Conservation (phyloP, 2,113 vertebrate species). For the Carlito syrichta region DNA sequence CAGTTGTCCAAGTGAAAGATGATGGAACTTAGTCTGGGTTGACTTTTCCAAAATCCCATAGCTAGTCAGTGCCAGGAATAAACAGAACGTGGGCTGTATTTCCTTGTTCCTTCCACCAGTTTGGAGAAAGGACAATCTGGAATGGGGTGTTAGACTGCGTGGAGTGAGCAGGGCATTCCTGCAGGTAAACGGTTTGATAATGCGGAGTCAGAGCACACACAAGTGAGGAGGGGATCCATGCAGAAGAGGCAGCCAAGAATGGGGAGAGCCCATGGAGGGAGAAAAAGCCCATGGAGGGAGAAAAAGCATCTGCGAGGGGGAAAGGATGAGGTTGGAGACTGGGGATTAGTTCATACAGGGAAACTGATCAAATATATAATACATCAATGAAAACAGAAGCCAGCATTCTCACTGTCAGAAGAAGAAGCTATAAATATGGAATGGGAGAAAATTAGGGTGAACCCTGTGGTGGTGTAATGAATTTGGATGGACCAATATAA, state of each 20-base stretch:
- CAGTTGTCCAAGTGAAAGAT: neutral
- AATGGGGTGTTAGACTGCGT: neutral
- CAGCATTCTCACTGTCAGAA: too few species aligned
- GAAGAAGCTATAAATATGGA: neutral
- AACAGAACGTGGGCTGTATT: neutral
- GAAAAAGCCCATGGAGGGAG: neutral
- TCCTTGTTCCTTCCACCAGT: neutral
- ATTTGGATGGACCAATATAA: neutral
- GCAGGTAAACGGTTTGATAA: neutral
- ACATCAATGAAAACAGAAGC: neutral
- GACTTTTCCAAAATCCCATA: neutral
- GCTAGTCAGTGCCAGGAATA: neutral
- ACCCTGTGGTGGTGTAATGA: neutral
- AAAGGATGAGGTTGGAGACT: neutral
- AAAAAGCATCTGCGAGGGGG: neutral
- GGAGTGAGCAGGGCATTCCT: neutral
- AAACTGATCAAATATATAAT: neutral
- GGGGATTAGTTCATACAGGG: neutral
- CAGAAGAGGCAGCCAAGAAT: neutral
- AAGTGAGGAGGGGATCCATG: neutral
- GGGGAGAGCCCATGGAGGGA: neutral
- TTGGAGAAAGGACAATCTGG: neutral
- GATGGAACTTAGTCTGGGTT: neutral
- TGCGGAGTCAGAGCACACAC: neutral
- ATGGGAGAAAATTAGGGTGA: neutral